Conservation (phyloP, 2,797 vertebrate species). For the Chelon auratus region DNA sequence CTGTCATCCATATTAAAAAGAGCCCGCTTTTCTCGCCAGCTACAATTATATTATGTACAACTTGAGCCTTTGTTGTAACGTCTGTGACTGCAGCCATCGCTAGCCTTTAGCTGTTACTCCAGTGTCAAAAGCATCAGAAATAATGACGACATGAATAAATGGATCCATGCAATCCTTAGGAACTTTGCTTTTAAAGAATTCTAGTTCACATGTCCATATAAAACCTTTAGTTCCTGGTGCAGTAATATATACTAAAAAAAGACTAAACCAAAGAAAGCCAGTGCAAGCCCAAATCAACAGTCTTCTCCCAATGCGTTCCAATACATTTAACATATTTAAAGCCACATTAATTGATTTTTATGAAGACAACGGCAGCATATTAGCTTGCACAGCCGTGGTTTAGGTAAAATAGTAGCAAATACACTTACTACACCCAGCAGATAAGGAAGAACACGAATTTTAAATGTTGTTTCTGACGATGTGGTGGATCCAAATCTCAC, state of each 20-base stretch:
- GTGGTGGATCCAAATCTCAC: not conserved
- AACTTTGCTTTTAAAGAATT: too few relatives aligned
- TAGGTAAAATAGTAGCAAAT: conserved; percentile 6
- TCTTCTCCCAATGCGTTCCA: too few relatives aligned
- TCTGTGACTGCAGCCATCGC: not conserved
- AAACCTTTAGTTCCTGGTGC: too few relatives aligned
- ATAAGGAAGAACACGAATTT: not conserved
- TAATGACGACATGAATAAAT: not conserved
- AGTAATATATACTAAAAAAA: too few relatives aligned
- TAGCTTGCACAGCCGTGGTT: too few relatives aligned
- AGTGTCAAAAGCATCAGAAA: not conserved
- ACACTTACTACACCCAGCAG: not conserved
- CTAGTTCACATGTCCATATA: too few relatives aligned
- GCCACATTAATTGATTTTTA: too few relatives aligned
- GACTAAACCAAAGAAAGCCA: not conserved
- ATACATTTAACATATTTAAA: too few relatives aligned
- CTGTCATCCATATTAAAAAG: conserved; percentile 59
- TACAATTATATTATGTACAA: conserved; percentile 14
- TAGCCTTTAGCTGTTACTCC: not conserved
- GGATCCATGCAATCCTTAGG: not conserved
- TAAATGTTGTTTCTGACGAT: not conserved
- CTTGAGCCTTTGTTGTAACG: not conserved
- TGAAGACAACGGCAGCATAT: too few relatives aligned
- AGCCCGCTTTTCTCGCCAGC: conserved; percentile 28
- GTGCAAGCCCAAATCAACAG: not conserved